Base-by-base conservation (phyloP, 1,140 invertebrate genomes). In the Achroia grisella region DNA sequence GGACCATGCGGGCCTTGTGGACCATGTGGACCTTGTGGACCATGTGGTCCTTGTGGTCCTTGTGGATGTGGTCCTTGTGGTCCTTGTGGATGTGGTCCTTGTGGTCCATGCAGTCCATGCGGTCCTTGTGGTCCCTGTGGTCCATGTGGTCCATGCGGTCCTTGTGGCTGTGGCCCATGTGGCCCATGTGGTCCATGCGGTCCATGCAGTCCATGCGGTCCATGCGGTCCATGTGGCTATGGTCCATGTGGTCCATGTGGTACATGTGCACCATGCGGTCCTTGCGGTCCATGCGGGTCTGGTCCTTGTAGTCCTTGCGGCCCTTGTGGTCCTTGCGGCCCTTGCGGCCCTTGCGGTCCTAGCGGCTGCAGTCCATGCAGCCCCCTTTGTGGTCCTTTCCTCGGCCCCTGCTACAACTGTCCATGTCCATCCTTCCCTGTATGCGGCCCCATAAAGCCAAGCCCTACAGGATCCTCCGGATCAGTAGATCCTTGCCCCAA, bases 381-480 rank as follows among this genome's bases (percentile, higher is more conserved):
- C 89, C 91, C 71, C 88, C 88, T 23, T 23, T 23, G 17, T 23
- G 6, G 17, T 23, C 17, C 17, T 2, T 23, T 6, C 17, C 17
- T 23, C 10, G 82, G 52, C 9, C 56, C 60, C 4, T 56, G 52
- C 23, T 23, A 23, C 17, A 23, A 23, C 6, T 23, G 17, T 6
- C 17, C 17, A 23, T 23, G 17, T 6, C 17, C 17, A 3, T 6
- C 17, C 17, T 23, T 23, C 17, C 17, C 17, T 6, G 6, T 23
- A 6, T 23, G 6, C 17, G 6, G 17, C 17, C 6, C 17, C 6
- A 6, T 23, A 23, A 23, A 23, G 6, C 17, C 17, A 23, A 23
- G 17, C 17, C 17, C 17, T 23, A 6, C 17, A 23, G 17, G 17
- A 6, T 23, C 17, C 17, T 23, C 6, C 2, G 17, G 17, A 23